Evolutionary conservation across 1,140 invertebrate species (phyloP).

Genomic region (Brachionus asplanchnoidis): DNA sequence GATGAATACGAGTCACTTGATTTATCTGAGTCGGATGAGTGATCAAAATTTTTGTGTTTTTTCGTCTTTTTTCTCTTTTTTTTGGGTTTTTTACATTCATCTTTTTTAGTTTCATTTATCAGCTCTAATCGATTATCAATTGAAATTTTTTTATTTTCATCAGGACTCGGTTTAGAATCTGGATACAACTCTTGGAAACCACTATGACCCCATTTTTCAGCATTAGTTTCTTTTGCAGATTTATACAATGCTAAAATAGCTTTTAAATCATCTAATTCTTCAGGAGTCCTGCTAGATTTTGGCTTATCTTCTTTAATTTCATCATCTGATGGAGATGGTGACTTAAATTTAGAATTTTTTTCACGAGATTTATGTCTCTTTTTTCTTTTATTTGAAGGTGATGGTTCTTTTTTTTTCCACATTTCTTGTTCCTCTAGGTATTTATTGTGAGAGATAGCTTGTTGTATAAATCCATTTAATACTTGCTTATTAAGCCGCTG

Average conservation of each 20-base stretch:
- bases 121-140: not conserved
- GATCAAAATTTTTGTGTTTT: not conserved
- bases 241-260: conserved; percentile 39
- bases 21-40: not conserved
- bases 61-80: conserved; percentile 23
- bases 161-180: not conserved
- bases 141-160: not conserved
- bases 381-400: not conserved
- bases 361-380: not conserved
- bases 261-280: conserved; percentile 40
- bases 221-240: conserved; percentile 11
- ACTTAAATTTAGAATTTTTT: not conserved
- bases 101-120: not conserved
- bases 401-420: conserved; percentile 2
- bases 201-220: conserved; percentile 40
- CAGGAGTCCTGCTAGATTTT: not conserved
- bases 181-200: conserved; percentile 18
- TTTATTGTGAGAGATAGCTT: conserved; percentile 38
- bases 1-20: not conserved
- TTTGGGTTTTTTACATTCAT: not conserved
- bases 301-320: not conserved
- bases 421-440: conserved; percentile 35
- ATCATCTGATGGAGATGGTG: not conserved
- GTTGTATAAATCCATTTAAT: conserved; percentile 35
- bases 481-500: conserved; percentile 21